Evolutionary conservation across 2,113 vertebrate genomes (phyloP), one percentile per base, ranked within the genome.

Genomic region (Pedetes capensis): DNA sequence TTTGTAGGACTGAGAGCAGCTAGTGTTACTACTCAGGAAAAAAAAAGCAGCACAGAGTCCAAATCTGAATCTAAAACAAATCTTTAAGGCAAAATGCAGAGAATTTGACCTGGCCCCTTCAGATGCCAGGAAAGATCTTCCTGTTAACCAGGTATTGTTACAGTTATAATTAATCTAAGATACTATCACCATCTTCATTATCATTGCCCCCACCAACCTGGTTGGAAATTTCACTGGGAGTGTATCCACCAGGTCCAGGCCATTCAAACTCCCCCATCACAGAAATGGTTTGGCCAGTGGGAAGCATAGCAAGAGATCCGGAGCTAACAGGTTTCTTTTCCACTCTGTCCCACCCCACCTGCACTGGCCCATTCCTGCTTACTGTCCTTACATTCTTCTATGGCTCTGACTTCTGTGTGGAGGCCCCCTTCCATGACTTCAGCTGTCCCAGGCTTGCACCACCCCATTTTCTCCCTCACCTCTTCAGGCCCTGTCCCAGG

Each of bases 11-110:
- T 81, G 84, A 85, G 80, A 87, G 66, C 42, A 37, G 78, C 81
- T 72, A 72, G 80, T 64, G 84, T 92, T 80, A 84, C 89, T 74
- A 44, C 72, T 78, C 55, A 57, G 68, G 66, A 64, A 74, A 85
- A 85, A 74, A 85, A 85, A 90, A 59, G 84, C 61, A 75, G 57
- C 68, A 63, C 71, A 34, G 57, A 17, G 57, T 69, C 83, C 74
- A 91, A 69, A 79, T 51, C n/a, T 64, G 20, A 34, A 29, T 64
- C 22, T 55, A 44, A 74, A 76, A 80, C 66, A 87, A 57, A 69
- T 71, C 34, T 39, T 63, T 63, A 69, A 44, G 12, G 57, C n/a
- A 81, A 91, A 44, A 93, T 27, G 37, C 82, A 57, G 32, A 94
- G 66, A 72, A 47, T 74, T 55, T 47, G 63, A 57, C 61, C n/a